phyloP scores from a whole-genome alignment of 2,797 vertebrate genomes.

The Ammospiza maritima region DNA sequence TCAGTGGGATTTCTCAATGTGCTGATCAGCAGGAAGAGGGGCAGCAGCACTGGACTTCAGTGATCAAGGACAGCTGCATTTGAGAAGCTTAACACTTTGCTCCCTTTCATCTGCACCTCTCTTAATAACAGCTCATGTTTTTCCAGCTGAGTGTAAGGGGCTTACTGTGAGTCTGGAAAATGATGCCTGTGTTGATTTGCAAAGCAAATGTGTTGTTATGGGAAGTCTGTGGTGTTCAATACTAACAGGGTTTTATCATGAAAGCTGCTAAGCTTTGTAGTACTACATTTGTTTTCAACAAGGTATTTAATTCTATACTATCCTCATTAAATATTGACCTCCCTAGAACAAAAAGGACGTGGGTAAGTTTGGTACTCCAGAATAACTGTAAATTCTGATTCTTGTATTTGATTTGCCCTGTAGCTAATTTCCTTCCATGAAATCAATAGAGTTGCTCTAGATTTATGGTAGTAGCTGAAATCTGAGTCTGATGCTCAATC shows the following conservation, averaged over 20 bases:
- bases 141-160: constrained; percentile 1
- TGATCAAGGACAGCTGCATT: constrained; percentile 41
- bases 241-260: background rate
- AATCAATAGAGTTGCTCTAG: constrained; percentile 12
- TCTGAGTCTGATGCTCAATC: background rate
- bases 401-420: background rate
- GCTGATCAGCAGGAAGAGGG: constrained; percentile 31
- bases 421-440: constrained; percentile 1
- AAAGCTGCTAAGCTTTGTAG: background rate
- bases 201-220: background rate
- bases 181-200: background rate
- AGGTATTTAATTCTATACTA: background rate
- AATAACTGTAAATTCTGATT: background rate
- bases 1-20: constrained; percentile 23
- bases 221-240: background rate
- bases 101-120: constrained; percentile 47
- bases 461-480: background rate
- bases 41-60: constrained; percentile 46
- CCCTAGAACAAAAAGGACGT: background rate
- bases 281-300: background rate
- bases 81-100: constrained; percentile 46
- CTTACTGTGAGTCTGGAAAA: background rate
- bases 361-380: constrained; percentile 35
- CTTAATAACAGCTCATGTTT: constrained; percentile 16
- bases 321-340: constrained; percentile 15